Evolutionary conservation across 2,888 invertebrate species (phyloP), one percentile per base, ranked within the genome.

Genomic region (Orchestes rusci): DNA sequence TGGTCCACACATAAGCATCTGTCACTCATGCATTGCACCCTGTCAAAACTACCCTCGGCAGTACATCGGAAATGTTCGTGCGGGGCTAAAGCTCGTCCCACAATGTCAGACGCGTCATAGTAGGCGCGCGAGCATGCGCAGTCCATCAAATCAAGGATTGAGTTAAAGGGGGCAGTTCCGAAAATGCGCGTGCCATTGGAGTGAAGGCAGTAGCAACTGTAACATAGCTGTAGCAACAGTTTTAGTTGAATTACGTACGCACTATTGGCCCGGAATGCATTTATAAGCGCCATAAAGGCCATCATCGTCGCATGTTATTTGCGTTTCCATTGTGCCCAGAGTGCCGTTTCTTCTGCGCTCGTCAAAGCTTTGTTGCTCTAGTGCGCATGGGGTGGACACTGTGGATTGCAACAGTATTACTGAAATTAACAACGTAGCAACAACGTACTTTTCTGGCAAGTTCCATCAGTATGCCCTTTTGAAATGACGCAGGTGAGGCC

Each of bases 211-310:
- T 77, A 80, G 59, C 82, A 82, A 36, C 82, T 82, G 62, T 35
- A 60, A 59, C 41, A 43, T 3, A 23, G 27, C 27, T 31, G 4
- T 29, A 17, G 12, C 13, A 35, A 16, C 18, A 10, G 3, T 7
- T 34, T 34, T 17, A 23, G 27, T 8, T 23, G 27, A 23, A 23
- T 8, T 8, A 10, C 10, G 27, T 23, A 19, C 73, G 71, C 70
- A 83, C 83, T 79, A 74, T 53, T 81, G 79, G 13, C 79, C 79
- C 1, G 79, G 77, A 13, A 79, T 72, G 55, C 84, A 84, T 51
- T 75, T 71, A 32, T 73, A 71, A 1, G 76, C 63, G 0, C 67
- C 67, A 54, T 68, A 82, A n/a, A 68, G 63, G 1, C 82, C 84
- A 52, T 77, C 75, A 1, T 70, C 74, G 57, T 82, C 79, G 58